Evolutionary conservation across 1,140 invertebrate species (phyloP).

Genomic region (Parapsyche elsis): DNA sequence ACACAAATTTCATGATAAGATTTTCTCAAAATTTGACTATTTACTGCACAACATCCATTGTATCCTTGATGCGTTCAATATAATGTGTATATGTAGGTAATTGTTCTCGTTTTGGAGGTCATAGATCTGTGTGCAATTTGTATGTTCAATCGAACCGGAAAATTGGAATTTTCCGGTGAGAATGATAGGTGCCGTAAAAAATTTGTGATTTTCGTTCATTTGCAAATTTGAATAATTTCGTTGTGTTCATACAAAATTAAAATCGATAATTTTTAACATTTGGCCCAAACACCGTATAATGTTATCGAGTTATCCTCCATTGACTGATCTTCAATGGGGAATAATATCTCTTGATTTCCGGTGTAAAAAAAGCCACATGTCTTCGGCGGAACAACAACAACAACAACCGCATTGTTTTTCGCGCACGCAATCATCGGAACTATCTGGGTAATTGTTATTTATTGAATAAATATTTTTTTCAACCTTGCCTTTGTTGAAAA

Average conservation of each 20-base stretch:
- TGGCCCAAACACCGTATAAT: too few relatives aligned
- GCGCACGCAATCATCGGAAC: slow-evolving; percentile 22
- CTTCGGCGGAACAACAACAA: not conserved
- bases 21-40: not conserved
- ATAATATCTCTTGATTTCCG: too few relatives aligned
- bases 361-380: slow-evolving; percentile 1
- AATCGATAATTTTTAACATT: too few relatives aligned
- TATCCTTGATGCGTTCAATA: not conserved
- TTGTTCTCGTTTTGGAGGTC: not conserved
- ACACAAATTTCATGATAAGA: not conserved
- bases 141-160: slow-evolving; percentile 6
- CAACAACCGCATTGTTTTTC: not conserved
- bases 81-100: not conserved
- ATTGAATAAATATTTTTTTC: not conserved
- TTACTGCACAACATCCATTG: not conserved
- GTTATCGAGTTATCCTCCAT: too few relatives aligned
- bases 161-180: not conserved
- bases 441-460: slow-evolving; percentile 8
- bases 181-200: too few relatives aligned
- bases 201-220: too few relatives aligned
- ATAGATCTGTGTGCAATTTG: not conserved
- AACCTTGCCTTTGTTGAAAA: not conserved
- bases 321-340: too few relatives aligned
- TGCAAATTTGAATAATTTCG: too few relatives aligned
- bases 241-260: too few relatives aligned